These are phyloP conservation scores for Cyclina sinensis DNA, from an alignment of 1,140 invertebrate species.

Conservation along the genomic window DNA sequence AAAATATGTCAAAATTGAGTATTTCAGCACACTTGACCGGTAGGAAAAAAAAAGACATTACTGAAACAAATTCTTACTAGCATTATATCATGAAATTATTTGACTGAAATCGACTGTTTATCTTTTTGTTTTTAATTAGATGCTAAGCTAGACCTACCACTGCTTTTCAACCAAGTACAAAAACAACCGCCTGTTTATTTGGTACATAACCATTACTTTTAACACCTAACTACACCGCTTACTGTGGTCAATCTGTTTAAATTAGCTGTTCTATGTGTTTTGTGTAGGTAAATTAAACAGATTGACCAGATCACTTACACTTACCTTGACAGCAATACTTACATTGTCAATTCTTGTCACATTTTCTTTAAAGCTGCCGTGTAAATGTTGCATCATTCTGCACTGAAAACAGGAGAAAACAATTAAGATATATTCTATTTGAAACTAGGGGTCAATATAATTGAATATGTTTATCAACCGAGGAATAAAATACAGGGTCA, in stretches of 20 bases:
- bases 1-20: too few relatives aligned
- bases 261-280: conserved; percentile 14
- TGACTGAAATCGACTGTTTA: not conserved
- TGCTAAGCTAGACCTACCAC: not conserved
- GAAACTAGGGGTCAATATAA: too few relatives aligned
- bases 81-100: not conserved
- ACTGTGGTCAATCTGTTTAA: not conserved
- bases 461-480: too few relatives aligned
- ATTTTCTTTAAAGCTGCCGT: not conserved
- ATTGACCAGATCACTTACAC: not conserved
- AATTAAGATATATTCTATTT: not conserved
- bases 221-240: not conserved
- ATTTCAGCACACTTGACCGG: too few relatives aligned
- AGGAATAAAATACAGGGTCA: too few relatives aligned
- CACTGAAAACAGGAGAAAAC: conserved; percentile 3
- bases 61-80: too few relatives aligned
- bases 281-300: not conserved
- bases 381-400: not conserved
- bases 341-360: not conserved
- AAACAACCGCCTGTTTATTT: not conserved
- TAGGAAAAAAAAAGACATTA: too few relatives aligned
- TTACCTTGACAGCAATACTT: not conserved
- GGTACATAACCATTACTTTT: not conserved
- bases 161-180: not conserved
- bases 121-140: not conserved